These are phyloP conservation scores for Onychomys arenicola DNA, from an alignment of 2,797 vertebrate species.

Conservation along the genomic window DNA sequence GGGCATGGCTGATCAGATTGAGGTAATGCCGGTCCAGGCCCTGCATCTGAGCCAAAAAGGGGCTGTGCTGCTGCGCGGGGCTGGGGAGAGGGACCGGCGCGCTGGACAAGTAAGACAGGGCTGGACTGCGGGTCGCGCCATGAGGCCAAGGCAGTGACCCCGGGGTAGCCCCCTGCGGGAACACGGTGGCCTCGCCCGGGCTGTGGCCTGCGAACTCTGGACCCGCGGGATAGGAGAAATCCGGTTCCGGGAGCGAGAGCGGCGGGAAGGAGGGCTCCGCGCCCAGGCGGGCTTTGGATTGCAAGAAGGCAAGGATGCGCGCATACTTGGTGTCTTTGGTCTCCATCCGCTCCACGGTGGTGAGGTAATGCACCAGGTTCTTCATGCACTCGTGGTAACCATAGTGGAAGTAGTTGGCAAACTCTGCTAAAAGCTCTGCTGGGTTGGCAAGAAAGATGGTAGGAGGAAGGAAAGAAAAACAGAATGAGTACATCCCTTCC, in stretches of 20 bases:
- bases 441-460: constrained; percentile 44
- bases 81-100: constrained; percentile 89
- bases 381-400: constrained; percentile 99
- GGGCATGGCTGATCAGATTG: constrained; percentile 95
- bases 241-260: constrained; percentile 90
- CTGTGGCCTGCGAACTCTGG: constrained; percentile 92
- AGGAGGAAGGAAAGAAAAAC: background rate
- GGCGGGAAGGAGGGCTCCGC: constrained; percentile 93
- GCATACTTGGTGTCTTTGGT: constrained; percentile 99
- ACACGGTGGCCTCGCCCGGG: constrained; percentile 89
- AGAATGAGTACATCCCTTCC: background rate
- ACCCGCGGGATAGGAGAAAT: constrained; percentile 90
- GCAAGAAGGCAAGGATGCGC: constrained; percentile 97
- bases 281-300: constrained; percentile 95
- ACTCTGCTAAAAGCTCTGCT: constrained; percentile 96
- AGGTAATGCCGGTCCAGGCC: constrained; percentile 96
- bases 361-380: constrained; percentile 98
- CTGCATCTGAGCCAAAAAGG: constrained; percentile 94
- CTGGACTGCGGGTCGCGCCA: constrained; percentile 90
- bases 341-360: constrained; percentile 97
- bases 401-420: constrained; percentile 99
- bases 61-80: constrained; percentile 91
- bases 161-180: constrained; percentile 91
- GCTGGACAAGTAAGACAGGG: constrained; percentile 90
- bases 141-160: constrained; percentile 92